phyloP scores from a whole-genome alignment of 2,888 invertebrate species.

The Yponomeuta cagnagella region DNA sequence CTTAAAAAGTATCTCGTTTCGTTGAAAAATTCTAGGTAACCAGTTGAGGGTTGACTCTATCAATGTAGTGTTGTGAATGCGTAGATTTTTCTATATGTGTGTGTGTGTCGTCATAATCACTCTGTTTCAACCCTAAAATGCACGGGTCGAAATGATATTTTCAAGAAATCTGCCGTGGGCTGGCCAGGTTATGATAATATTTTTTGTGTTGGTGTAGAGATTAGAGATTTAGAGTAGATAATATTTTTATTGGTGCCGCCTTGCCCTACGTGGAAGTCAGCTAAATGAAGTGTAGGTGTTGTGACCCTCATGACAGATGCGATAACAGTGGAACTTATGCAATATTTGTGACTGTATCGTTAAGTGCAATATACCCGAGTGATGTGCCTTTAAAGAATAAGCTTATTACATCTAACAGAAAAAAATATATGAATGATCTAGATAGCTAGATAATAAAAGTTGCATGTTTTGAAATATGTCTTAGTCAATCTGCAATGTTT shows the following conservation, averaged over 20 bases:
- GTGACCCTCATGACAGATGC: neutral
- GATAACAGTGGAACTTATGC: neutral
- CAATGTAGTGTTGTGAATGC: conserved; percentile 13
- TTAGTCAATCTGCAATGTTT: no score
- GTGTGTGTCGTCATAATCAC: conserved; percentile 16
- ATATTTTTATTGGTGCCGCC: conserved; percentile 7
- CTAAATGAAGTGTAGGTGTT: conserved; percentile 16
- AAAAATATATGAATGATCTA: no score
- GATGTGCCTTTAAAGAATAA: no score
- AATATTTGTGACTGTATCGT: no score
- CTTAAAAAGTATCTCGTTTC: conserved; percentile 61
- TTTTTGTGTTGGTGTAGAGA: conserved; percentile 7
- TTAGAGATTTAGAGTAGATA: conserved; percentile 9
- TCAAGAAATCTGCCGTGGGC: neutral
- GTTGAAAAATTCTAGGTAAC: conserved; percentile 51
- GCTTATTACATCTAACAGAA: no score
- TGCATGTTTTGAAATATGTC: no score
- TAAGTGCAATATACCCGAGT: no score
- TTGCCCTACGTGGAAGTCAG: conserved; percentile 8
- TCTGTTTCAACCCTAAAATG: neutral
- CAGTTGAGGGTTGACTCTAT: conserved; percentile 41
- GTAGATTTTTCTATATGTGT: conserved; percentile 17
- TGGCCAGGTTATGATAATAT: conserved; percentile 2
- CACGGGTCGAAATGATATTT: neutral
- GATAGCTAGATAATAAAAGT: no score